These are phyloP conservation scores for Meiosimyza decipiens DNA, from an alignment of 2,888 invertebrate genomes.

Conservation along the genomic window DNA sequence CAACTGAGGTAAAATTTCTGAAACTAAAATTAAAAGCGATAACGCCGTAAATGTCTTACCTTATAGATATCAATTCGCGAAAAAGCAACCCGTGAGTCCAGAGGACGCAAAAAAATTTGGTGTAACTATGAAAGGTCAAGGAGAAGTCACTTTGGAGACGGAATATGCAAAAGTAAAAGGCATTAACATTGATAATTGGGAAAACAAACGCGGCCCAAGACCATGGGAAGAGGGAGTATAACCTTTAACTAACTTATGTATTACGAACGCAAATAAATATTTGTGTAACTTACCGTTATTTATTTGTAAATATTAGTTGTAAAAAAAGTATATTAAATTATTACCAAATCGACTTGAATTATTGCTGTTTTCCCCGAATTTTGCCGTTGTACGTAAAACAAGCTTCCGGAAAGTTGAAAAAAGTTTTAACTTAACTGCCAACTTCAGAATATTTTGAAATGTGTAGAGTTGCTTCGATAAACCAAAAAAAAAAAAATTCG, in stretches of 20 bases:
- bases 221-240: slow-evolving; percentile 78
- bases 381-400: no score
- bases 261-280: no score
- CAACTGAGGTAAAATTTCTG: slow-evolving; percentile 72
- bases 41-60: slow-evolving; percentile 5
- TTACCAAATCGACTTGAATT: no score
- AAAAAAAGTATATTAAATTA: no score
- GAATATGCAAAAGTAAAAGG: slow-evolving; percentile 79
- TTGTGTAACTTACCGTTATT: no score
- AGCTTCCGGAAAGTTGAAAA: no score
- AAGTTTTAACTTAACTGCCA: no score
- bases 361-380: no score
- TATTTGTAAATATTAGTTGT: no score
- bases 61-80: slow-evolving; percentile 72
- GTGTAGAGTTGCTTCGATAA: no score
- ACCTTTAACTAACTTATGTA: neutral
- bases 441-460: no score
- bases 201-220: slow-evolving; percentile 84
- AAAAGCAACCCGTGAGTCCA: slow-evolving; percentile 70
- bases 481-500: no score
- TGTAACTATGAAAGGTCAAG: slow-evolving; percentile 73
- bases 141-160: slow-evolving; percentile 78
- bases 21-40: neutral
- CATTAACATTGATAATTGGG: slow-evolving; percentile 85
- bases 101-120: slow-evolving; percentile 77